Base-by-base conservation (phyloP, 2,797 vertebrate species). In the Microctenopoma stevenorrisi region DNA sequence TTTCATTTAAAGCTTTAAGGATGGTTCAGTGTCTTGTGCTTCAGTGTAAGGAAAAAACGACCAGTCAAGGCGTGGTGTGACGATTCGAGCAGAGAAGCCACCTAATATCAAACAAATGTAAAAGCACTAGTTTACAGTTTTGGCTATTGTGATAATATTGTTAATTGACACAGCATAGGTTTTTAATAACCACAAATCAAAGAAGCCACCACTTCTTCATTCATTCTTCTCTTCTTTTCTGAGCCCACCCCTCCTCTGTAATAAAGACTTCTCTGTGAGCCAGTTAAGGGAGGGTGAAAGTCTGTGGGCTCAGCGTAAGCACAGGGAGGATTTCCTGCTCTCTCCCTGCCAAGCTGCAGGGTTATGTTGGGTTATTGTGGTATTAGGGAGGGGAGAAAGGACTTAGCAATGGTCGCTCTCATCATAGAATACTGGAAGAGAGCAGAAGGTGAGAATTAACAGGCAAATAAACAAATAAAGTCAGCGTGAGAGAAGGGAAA, bases 221-320 rank as follows among this genome's bases (percentile, higher is more conserved):
- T 85, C 73, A 83, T 66, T 78, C 57, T 43, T 35, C 28, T 62
- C 14, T 64, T 59, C 50, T 78, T 76, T 64, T 62, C 64, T 52
- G 35, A 67, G 75, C 76, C 57, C 64, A 68, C 66, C 81, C 50
- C 72, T 80, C 62, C 78, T 82, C 61, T 3, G 69, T 87, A 85
- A 91, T 88, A 85, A 87, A 92, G 90, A 90, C 83, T 81, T 90
- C 86, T 90, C 85, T 88, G 78, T 89, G 82, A 90, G 89, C 79
- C 38, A 38, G 78, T 86, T 82, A 81, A 73, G 46, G 76, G 69
- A 85, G 76, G 75, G 76, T 86, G 75, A 81, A 84, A 90, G 86
- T 88, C 85, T 85, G 73, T 84, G 82, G 80, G 87, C 86, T 89
- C 86, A 86, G 72, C 56, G 78, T 86, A 89, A 91, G 88, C 83